Evolutionary conservation across 30 jellyfish, hydroid and myxozoan genomes (phyloP).

Genomic region (Turritopsis dohrnii): DNA sequence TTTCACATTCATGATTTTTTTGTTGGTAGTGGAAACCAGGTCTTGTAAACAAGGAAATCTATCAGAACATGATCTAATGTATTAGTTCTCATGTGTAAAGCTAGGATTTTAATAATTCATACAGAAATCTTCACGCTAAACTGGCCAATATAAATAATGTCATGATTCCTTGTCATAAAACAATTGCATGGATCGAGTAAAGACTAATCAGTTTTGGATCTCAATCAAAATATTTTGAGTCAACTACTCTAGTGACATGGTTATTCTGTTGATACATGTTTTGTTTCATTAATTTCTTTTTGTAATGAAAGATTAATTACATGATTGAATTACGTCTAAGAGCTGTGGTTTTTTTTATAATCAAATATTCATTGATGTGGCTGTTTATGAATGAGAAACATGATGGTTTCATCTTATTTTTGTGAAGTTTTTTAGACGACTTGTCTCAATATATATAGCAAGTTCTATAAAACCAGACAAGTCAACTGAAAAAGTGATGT

Average conservation of each 20-base stretch:
- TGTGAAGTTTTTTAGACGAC: no score
- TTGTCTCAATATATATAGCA: no score
- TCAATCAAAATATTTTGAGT: no score
- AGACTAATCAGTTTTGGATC: not conserved
- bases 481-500: not conserved
- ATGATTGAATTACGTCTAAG: not conserved
- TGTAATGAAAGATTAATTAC: not conserved
- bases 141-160: not conserved
- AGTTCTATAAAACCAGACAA: no score
- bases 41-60: not conserved
- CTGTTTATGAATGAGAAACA: no score
- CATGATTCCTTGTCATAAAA: not conserved
- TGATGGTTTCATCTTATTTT: no score
- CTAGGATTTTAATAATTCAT: not conserved
- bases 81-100: not conserved
- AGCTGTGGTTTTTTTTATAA: not conserved
- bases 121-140: not conserved
- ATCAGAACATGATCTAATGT: not conserved
- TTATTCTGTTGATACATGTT: no score
- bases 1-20: not conserved
- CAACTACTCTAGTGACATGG: no score
- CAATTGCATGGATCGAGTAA: not conserved
- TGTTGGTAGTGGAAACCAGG: not conserved
- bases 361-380: not conserved
- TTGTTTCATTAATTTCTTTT: not conserved